A percentile compares a stretch with the other conserved stretches of the same genome.
Evolutionary conservation across 2,888 invertebrate species (phyloP).

Genomic region (Ophonus ardosiacus): DNA sequence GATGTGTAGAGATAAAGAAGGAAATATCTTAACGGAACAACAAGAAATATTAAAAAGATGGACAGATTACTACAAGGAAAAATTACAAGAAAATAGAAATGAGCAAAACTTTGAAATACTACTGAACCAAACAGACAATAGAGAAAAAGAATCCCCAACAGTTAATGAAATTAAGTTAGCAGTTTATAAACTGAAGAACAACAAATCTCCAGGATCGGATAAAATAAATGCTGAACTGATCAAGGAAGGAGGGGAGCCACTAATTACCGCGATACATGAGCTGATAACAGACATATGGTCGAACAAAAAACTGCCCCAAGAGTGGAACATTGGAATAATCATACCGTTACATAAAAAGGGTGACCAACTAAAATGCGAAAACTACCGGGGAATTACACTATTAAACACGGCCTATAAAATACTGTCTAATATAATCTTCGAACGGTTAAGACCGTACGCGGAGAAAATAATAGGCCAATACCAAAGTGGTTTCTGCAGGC

Average conservation of each 20-base stretch:
- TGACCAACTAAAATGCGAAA: not conserved
- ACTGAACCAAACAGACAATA: not conserved
- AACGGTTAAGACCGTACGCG: too few relatives aligned
- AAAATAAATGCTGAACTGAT: not conserved
- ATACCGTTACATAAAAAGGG: not conserved
- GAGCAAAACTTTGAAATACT: not conserved
- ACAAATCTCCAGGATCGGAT: not conserved
- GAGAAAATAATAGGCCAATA: too few relatives aligned
- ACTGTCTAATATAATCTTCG: too few relatives aligned
- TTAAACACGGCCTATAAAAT: too few relatives aligned
- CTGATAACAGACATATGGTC: too few relatives aligned
- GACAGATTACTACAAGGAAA: not conserved
- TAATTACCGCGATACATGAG: too few relatives aligned
- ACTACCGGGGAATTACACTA: too few relatives aligned
- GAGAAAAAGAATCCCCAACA: too few relatives aligned
- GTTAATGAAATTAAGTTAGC: not conserved
- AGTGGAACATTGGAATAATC: not conserved
- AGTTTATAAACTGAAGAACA: not conserved
- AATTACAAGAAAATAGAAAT: not conserved
- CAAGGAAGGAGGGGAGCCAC: too few relatives aligned
- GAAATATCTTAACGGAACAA: conserved; percentile 3
- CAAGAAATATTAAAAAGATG: conserved; percentile 11
- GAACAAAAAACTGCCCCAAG: not conserved
- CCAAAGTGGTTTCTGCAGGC: too few relatives aligned
- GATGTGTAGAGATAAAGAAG: conserved; percentile 2